phyloP scores from a whole-genome alignment of 2,888 invertebrate species.

The Agrilus cyanescens region DNA sequence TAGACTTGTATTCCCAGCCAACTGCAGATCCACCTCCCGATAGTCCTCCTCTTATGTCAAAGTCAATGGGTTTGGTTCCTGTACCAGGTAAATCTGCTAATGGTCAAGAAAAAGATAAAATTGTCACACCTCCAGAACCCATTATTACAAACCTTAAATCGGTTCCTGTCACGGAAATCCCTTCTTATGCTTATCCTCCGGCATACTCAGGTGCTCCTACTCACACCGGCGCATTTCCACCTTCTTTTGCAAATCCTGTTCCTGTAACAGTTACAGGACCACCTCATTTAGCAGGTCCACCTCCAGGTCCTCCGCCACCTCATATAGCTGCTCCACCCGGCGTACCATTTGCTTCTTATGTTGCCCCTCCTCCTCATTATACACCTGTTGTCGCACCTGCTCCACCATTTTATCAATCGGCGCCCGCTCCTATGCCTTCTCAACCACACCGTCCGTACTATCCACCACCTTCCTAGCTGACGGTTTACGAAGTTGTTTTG shows the following conservation, averaged over 20 bases:
- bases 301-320: slow-evolving; percentile 39
- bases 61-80: slow-evolving; percentile 18
- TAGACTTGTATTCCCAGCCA: slow-evolving; percentile 82
- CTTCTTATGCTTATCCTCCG: slow-evolving; percentile 29
- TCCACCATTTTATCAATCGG: slow-evolving; percentile 31
- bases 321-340: slow-evolving; percentile 28
- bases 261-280: slow-evolving; percentile 24
- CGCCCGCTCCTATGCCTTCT: slow-evolving; percentile 24
- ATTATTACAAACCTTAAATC: slow-evolving; percentile 18
- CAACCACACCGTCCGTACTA: slow-evolving; percentile 31
- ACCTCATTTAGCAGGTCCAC: slow-evolving; percentile 32
- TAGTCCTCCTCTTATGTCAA: slow-evolving; percentile 50
- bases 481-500: too few species aligned
- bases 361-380: slow-evolving; percentile 30
- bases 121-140: slow-evolving; percentile 16
- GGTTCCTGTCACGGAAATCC: slow-evolving; percentile 26
- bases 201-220: slow-evolving; percentile 25
- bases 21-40: slow-evolving; percentile 49
- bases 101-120: slow-evolving; percentile 41
- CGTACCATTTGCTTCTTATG: slow-evolving; percentile 26
- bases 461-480: slow-evolving; percentile 25
- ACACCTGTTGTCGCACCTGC: slow-evolving; percentile 38
- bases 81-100: slow-evolving; percentile 35
- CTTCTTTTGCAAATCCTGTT: slow-evolving; percentile 35
- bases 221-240: slow-evolving; percentile 24